Conservation (phyloP, 2,888 invertebrate genomes). For the Drosophila kokeensis region DNA sequence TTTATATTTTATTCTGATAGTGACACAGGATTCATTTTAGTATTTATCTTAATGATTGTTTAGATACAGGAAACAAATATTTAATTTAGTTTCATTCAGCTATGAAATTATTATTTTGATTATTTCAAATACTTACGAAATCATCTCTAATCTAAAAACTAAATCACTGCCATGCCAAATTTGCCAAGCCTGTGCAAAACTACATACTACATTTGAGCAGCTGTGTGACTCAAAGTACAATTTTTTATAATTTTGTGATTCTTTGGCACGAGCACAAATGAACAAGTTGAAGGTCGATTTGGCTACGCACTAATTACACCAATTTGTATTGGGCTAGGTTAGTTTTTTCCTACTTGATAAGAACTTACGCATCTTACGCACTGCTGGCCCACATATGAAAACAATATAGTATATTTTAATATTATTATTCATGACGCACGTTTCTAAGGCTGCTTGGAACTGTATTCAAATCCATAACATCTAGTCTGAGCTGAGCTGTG, state of each 20-base stretch:
- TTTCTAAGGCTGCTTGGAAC: constrained; percentile 1
- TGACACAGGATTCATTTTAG: background rate
- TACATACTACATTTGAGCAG: background rate
- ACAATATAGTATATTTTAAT: constrained; percentile 3
- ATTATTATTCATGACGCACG: constrained; percentile 24
- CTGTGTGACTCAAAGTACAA: constrained; percentile 9
- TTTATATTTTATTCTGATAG: background rate
- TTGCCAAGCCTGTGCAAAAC: background rate
- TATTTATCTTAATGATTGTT: no score
- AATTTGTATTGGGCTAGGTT: constrained; percentile 60
- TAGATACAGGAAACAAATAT: background rate
- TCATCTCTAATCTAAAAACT: background rate
- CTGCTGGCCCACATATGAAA: constrained; percentile 51
- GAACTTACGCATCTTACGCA: constrained; percentile 62
- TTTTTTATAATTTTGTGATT: background rate
- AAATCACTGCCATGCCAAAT: background rate
- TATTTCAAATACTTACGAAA: background rate
- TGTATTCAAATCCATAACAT: background rate
- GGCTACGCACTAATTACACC: constrained; percentile 47
- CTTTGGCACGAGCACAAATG: background rate
- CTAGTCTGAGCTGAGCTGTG: background rate
- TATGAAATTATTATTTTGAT: background rate
- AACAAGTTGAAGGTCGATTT: constrained; percentile 23
- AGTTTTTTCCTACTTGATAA: constrained; percentile 48
- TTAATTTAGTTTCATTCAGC: background rate